Base-by-base conservation (phyloP, 1,140 invertebrate genomes). In the Teleopsis dalmanni region DNA sequence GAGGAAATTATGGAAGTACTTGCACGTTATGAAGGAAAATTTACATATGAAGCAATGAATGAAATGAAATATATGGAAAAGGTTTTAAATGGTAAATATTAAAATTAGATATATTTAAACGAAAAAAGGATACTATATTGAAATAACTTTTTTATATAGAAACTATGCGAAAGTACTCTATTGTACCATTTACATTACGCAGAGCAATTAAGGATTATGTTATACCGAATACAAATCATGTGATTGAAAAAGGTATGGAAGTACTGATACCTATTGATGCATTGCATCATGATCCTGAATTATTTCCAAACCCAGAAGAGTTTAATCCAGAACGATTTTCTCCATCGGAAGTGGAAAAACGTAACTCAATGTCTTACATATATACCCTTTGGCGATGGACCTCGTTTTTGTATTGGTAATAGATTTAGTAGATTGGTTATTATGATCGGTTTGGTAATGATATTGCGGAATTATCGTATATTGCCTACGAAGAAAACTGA, bases 321-420 rank as follows among this genome's bases (percentile, higher is more conserved):
- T 83, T 79, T 52, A 71, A 80, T 59, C 81, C 81, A 0, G 75
- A 79, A 40, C 58, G 82, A 37, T 83, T 81, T 48, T 65, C 57
- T 4, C 68, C 70, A 1, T 72, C 79, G 43, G 71, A 72, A 49
- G 33, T 63, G 1, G 58, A 60, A 16, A 57, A 59, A 10, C 67
- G 80, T 29, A 73, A 72, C 40, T 72, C 63, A 0, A 78, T 72
- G 57, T 50, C 72, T 10, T n/a, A n/a, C n/a, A n/a, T 84, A 77
- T 58, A 57, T 87, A 33, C 78, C 85, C 1, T 88, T 88, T 62
- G 82, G 83, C 31, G 50, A 51, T 4, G 50, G 50, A 34, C 63
- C 63, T 0, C 44, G 63, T 0, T 61, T 65, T 41, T 50, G 48
- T 26, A 50, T 50, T 31, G 63, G 61, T 11, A 41, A 53, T 26